Evolutionary conservation across 2,888 invertebrate species (phyloP), one percentile per base, ranked within the genome.

Genomic region (Agrotis segetum): DNA sequence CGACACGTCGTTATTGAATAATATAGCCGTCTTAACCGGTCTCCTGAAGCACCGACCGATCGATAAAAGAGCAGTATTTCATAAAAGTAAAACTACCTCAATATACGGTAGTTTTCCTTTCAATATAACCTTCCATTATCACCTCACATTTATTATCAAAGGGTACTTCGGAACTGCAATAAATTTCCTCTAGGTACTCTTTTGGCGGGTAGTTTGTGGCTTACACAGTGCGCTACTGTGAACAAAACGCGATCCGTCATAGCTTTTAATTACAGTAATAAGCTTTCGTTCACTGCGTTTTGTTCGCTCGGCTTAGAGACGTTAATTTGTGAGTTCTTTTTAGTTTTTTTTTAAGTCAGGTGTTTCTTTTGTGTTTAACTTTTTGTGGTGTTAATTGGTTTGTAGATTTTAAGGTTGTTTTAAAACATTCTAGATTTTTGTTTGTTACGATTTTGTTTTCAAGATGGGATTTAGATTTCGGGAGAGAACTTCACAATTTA

Each of bases 191-290:
- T 72, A 70, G 58, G n/a, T 40, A 66, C 67, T 52, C 21, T 24
- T 40, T 64, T 50, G 29, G 52, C 19, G 40, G 50, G 50, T 68
- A 73, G 59, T 67, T 71, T 67, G 53, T 19, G 59, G 52, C 47
- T 46, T 67, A 58, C 70, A 49, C 46, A 60, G 47, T 65, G 47
- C 52, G 58, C 76, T 58, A 40, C 53, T 59, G 46, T 13, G 65
- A 55, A 80, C 47, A 65, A 66, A 68, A 67, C 53, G 67, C 61
- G 9, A 67, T 71, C 50, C 61, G 71, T 71, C 73, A 67, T 70
- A 46, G 74, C 17, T 65, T 75, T 84, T 83, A 82, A 84, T 83
- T 83, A 82, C 74, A 82, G 46, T 68, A 68, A 59, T 69, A 67
- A 74, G 55, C 62, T 78, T 69, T 59, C 60, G 61, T 58, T 49